Evolutionary conservation across 37 sponge, comb jelly and placozoan species (phyloP), one percentile per base, ranked within the genome.

Genomic region (Agelas oroides): DNA sequence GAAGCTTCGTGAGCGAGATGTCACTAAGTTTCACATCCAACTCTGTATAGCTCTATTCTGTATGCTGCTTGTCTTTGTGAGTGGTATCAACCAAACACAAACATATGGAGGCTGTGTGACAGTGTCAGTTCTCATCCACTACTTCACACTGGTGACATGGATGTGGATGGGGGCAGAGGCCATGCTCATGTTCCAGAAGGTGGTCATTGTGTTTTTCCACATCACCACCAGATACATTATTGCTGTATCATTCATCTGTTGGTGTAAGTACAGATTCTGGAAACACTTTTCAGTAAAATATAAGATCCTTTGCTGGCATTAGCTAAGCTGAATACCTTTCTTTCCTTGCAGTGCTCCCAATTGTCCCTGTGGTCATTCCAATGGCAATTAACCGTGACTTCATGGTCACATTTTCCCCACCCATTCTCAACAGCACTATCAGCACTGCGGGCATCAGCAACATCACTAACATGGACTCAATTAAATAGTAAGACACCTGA

Each of bases 121-220:
- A 28, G 80, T 69, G 5, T 76, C 76, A 41, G 87, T 78, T 17
- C 72, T 87, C 33, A 53, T 85, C 28, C 86, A 85, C 79, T 85
- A 85, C 86, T 85, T 85, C 79, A 63, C 66, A 1, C 67, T 84
- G 66, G 75, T 61, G 19, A 28, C 67, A 25, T 33, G 40, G 34
- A 60, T 75, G 77, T 84, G 86, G 86, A 82, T 74, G 73, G 83
- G 73, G 24, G 69, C 69, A n/a, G 83, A 75, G 53, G 83, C 83
- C 1, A 28, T 90, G 20, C 79, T 78, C 63, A 69, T 90, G 59
- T 85, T 84, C 79, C 81, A 78, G 46, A 83, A 84, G 31, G 30
- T 90, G 39, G 87, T 85, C n/a, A 36, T 90, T 61, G 85, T 84
- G 1, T 84, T 84, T 58, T 34, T 53, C 39, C 27, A 64, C 18